These are phyloP conservation scores for Heterotilapia buettikoferi DNA, from an alignment of 2,113 vertebrate species.

Conservation along the genomic window DNA sequence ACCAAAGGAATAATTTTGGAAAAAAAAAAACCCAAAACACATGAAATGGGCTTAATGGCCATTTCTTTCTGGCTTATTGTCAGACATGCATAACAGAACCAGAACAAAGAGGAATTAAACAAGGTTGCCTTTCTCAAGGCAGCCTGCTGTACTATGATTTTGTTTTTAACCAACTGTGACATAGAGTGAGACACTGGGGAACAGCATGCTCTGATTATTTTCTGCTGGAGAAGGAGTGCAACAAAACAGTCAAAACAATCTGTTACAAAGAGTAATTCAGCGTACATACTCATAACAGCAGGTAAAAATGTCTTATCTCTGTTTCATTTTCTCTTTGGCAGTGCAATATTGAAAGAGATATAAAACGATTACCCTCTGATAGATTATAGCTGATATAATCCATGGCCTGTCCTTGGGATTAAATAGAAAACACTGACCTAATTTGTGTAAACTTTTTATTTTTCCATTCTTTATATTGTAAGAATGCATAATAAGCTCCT, in stretches of 20 bases:
- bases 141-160: neutral
- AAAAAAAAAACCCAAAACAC: neutral
- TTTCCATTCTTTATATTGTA: neutral
- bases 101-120: slow-evolving; percentile 8
- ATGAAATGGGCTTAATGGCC: neutral
- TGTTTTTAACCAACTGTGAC: slow-evolving; percentile 24
- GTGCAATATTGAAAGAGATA: neutral
- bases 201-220: slow-evolving; percentile 16
- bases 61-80: neutral
- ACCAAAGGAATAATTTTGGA: fast-evolving
- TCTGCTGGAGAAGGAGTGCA: neutral
- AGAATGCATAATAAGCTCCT: neutral
- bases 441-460: neutral
- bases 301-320: neutral
- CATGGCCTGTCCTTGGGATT: neutral
- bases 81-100: neutral
- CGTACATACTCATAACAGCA: neutral
- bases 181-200: neutral
- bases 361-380: neutral
- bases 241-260: neutral
- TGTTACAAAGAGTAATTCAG: neutral
- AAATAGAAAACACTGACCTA: neutral
- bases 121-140: neutral
- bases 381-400: neutral
- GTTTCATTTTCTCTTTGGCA: neutral